Conservation (phyloP, 2,888 invertebrate species). For the Odontocolon sp. region DNA sequence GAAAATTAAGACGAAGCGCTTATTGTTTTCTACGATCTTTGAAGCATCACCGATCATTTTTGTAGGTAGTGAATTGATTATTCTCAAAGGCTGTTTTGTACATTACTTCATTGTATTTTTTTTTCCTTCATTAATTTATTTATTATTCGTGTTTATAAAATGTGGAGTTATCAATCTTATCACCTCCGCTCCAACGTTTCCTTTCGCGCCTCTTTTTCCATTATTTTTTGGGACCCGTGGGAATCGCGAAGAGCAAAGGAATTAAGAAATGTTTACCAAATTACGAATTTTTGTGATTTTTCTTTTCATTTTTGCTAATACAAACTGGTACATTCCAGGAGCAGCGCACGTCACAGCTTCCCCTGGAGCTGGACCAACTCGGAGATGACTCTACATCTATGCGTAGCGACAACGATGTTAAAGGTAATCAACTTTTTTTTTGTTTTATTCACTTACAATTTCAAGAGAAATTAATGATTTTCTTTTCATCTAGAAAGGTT, state of each 20-base stretch:
- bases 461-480: background rate
- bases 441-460: background rate
- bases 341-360: constrained; percentile 94
- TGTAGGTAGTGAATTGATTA: constrained; percentile 40
- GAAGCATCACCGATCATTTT: background rate
- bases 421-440: constrained; percentile 82
- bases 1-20: constrained; percentile 10
- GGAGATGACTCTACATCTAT: constrained; percentile 93
- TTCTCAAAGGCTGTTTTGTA: constrained; percentile 26
- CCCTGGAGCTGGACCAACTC: constrained; percentile 90
- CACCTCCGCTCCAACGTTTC: too few species aligned
- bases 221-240: too few species aligned
- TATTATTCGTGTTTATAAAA: too few species aligned
- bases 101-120: constrained; percentile 1
- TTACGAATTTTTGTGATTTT: background rate
- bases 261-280: too few species aligned
- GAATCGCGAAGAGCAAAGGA: too few species aligned
- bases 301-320: constrained; percentile 52
- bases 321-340: constrained; percentile 84
- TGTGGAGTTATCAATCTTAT: too few species aligned
- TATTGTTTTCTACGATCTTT: background rate
- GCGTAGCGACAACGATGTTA: constrained; percentile 91
- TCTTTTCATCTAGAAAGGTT: background rate
- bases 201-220: too few species aligned
- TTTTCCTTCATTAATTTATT: background rate